Evolutionary conservation across 2,113 vertebrate genomes (phyloP).

Genomic region (Marcusenius ussheri): DNA sequence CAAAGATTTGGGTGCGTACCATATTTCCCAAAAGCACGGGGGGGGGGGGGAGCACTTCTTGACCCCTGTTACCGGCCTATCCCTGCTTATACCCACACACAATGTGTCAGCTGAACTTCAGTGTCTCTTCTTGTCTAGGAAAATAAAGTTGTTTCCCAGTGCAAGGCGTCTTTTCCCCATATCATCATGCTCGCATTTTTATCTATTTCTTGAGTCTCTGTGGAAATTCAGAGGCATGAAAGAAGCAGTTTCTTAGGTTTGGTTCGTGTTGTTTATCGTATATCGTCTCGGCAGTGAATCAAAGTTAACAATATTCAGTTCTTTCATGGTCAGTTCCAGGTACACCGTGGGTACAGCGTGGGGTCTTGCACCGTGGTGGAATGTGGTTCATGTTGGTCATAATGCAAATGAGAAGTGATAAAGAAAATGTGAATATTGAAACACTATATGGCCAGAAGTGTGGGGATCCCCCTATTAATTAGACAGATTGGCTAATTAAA

Average conservation of each 20-base stretch:
- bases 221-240: neutral
- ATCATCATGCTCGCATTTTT: neutral
- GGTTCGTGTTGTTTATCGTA: neutral
- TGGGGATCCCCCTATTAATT: neutral
- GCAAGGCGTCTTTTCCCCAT: neutral
- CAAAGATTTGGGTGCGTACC: neutral
- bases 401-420: neutral
- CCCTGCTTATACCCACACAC: neutral
- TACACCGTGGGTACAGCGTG: no score
- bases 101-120: neutral
- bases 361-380: no score
- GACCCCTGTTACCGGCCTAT: neutral
- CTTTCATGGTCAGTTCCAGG: neutral
- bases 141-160: neutral
- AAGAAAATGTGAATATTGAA: neutral
- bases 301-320: neutral
- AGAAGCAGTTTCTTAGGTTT: neutral
- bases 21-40: no score
- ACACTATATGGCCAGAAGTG: neutral
- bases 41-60: neutral
- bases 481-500: neutral
- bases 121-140: neutral
- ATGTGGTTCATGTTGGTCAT: neutral
- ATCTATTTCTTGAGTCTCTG: neutral
- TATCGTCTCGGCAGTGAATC: neutral